Evolutionary conservation across 2,888 invertebrate species (phyloP), one percentile per base, ranked within the genome.

Genomic region (Dryocosmus kuriphilus): DNA sequence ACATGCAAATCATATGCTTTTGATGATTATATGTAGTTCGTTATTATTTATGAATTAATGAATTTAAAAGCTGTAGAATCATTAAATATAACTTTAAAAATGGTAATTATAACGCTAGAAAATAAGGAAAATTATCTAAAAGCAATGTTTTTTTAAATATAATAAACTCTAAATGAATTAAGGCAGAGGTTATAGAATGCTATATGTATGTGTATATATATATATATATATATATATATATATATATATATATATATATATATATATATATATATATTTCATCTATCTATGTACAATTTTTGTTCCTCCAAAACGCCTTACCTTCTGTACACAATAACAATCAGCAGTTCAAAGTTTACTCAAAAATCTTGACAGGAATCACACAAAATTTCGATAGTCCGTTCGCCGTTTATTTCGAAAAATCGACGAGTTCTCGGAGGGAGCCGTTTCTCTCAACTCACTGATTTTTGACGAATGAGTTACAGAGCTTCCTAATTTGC

Each of bases 321-420:
- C 57, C 71, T 22, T 62, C 67, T 71, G 32, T 32, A 71, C 8
- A 51, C 30, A n/a, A 75, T 76, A 77, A 79, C 78, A 77, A 76
- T 79, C 76, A 79, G 82, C 79, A 79, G 79, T 80, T 80, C 76
- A 75, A 80, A 81, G 65, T 81, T 79, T 75, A 78, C 76, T 82
- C 32, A 32, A 55, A 71, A 71, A 82, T 79, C 78, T 80, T 82
- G 82, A 81, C 82, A 81, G 82, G 82, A 82, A 81, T 81, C 80
- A 77, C 77, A 79, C 77, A 77, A 77, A 78, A 78, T 63, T 79
- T 46, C 75, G 77, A 76, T 65, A 77, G 77, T 80, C 74, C 74
- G 55, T 30, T 55, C 7, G n/a, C 22, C 35, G 19, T 65, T 27
- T 65, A 41, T 11, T 24, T 65, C 24, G 38, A 14, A 35, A 4